Evolutionary conservation across 30 jellyfish, hydroid and myxozoan genomes (phyloP).

Genomic region (Hydractinia echinata): DNA sequence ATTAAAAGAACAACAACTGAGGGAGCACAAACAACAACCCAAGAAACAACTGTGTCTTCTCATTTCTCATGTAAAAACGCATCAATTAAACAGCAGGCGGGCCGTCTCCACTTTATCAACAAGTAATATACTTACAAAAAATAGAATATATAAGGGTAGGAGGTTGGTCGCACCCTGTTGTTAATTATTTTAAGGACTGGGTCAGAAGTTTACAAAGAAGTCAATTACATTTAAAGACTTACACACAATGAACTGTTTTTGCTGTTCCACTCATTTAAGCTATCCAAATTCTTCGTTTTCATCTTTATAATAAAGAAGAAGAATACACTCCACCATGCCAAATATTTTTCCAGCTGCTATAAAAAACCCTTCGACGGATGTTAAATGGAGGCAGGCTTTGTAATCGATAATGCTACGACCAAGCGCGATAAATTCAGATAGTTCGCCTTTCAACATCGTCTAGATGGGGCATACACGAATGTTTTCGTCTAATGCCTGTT

Average conservation of each 20-base stretch:
- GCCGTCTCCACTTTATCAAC: no score
- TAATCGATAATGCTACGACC: neutral
- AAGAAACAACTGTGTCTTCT: no score
- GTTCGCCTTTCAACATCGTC: neutral
- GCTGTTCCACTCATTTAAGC: neutral
- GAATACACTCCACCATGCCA: slow-evolving; percentile 16
- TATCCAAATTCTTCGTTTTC: neutral
- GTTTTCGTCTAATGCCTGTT: neutral
- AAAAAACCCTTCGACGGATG: neutral
- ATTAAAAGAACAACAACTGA: no score
- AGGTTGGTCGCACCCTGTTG: no score
- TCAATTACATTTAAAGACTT: no score
- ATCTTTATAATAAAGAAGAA: slow-evolving; percentile 6
- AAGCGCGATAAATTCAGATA: neutral
- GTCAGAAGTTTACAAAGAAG: no score
- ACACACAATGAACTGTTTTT: neutral
- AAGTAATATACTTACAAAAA: no score
- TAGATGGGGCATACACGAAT: neutral
- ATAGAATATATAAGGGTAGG: no score
- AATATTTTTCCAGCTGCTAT: slow-evolving; percentile 2
- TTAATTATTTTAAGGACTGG: no score
- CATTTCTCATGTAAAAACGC: no score
- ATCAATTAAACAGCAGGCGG: no score
- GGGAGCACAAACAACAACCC: no score
- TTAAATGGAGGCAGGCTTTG: neutral